Evolutionary conservation across 2,888 invertebrate genomes (phyloP), one percentile per base, ranked within the genome.

Genomic region (Junonia oenone): DNA sequence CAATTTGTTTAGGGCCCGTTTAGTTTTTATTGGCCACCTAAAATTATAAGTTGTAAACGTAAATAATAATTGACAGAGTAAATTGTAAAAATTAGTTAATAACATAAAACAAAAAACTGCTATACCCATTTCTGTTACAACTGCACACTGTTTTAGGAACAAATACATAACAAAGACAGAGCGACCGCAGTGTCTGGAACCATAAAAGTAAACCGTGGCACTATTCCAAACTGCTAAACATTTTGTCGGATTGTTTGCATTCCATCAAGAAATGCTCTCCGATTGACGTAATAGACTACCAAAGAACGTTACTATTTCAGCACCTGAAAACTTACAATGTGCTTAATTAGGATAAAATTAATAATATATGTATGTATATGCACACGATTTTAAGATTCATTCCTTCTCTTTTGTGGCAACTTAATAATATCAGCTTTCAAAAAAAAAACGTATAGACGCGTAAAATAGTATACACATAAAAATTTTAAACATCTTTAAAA

Each of bases 191-290:
- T 45, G 60, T 63, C 64, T 63, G 59, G 60, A 68, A 63, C 67
- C 66, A 70, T 68, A 71, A 68, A 69, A 68, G 59, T 45, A 59
- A 43, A 66, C 58, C 60, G 60, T 86, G 88, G 88, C 88, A 83
- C 61, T 61, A 71, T 73, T 86, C 88, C 87, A 88, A 85, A 80
- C 81, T 76, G 75, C 76, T 71, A 63, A 73, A 71, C 71, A 75
- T 80, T 80, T 80, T 80, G 77, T 72, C 71, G 73, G 72, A 81
- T 83, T 84, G 83, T 85, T 84, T 84, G 83, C 75, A 79, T 73
- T 78, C 72, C 71, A 72, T 66, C 67, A 69, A 68, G 68, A 65
- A 67, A 69, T 68, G 68, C 71, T 73, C 68, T 70, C 67, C 71
- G 72, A 71, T 80, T 82, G 82, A 84, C 81, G 83, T 72, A 78